Percentiles rank a stretch among this genome's conserved stretches.
These are phyloP conservation scores for Lampropteryx suffumata DNA, from an alignment of 2,888 invertebrate genomes.

Conservation along the genomic window DNA sequence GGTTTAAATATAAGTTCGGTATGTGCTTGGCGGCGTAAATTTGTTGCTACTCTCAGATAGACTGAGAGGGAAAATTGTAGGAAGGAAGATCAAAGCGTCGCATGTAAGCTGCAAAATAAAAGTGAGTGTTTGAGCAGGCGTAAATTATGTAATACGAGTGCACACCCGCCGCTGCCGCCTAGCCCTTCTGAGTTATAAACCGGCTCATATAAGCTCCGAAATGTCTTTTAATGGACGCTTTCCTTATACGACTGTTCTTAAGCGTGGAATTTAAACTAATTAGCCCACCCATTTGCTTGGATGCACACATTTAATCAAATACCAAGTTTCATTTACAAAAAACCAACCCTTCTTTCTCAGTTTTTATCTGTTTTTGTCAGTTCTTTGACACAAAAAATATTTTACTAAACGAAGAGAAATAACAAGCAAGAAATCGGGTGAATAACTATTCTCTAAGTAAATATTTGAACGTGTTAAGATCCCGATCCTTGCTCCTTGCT, in stretches of 20 bases:
- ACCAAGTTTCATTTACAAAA: constrained; percentile 7
- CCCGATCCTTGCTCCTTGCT: constrained; percentile 35
- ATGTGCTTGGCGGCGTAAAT: constrained; percentile 18
- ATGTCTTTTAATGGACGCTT: constrained; percentile 44
- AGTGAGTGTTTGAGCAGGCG: constrained; percentile 53
- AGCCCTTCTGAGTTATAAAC: constrained; percentile 36
- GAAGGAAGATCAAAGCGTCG: constrained; percentile 47
- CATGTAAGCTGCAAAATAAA: constrained; percentile 52
- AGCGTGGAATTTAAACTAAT: constrained; percentile 39
- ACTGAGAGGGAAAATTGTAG: constrained; percentile 47
- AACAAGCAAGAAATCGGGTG: constrained; percentile 15
- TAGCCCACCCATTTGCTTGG: constrained; percentile 23
- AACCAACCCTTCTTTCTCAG: constrained; percentile 1
- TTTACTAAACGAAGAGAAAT: constrained; percentile 8
- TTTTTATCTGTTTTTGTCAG: constrained; percentile 8
- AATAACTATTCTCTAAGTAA: constrained; percentile 31
- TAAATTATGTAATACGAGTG: constrained; percentile 50
- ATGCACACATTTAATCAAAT: constrained; percentile 24
- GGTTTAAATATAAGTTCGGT: too few species aligned
- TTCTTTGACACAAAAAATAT: constrained; percentile 13
- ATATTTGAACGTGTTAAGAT: constrained; percentile 35
- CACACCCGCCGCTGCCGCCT: constrained; percentile 37
- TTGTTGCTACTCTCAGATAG: constrained; percentile 37
- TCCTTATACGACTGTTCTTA: constrained; percentile 43
- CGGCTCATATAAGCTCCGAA: constrained; percentile 45